These are phyloP conservation scores for Panthera tigris DNA, from an alignment of 2,113 vertebrate species.

Conservation along the genomic window DNA sequence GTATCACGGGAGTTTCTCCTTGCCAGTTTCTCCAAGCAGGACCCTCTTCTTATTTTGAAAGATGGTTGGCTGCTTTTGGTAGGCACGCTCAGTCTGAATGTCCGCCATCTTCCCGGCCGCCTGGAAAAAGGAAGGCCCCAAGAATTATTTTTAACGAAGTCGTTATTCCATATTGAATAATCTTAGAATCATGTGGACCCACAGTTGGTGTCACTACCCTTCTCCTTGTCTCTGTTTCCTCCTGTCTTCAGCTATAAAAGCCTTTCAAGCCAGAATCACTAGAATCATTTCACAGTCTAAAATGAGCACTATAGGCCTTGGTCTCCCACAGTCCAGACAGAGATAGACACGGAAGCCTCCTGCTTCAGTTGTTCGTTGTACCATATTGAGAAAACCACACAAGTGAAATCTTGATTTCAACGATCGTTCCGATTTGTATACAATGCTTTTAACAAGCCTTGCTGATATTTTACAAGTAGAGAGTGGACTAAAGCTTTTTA, in stretches of 20 bases:
- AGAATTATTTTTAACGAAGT: conserved; percentile 44
- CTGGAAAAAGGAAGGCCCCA: background rate
- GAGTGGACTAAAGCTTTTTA: conserved; percentile 57
- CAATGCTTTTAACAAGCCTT: conserved; percentile 30
- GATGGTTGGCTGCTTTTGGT: too few species aligned
- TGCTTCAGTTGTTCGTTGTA: background rate
- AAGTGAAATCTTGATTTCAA: background rate
- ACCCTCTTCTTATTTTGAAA: too few species aligned
- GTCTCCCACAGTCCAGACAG: background rate
- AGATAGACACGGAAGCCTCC: background rate
- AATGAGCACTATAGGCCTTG: background rate
- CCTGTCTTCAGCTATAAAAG: background rate
- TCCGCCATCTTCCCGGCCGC: too few species aligned
- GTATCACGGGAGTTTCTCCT: too few species aligned
- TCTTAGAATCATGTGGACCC: background rate
- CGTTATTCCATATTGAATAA: conserved; percentile 22
- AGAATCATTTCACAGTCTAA: background rate
- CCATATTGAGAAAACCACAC: background rate
- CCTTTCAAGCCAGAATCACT: conserved; percentile 7
- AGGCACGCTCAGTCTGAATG: too few species aligned
- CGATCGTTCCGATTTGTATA: background rate
- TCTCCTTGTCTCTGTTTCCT: background rate
- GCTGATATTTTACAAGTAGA: conserved; percentile 56
- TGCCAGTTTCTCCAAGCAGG: too few species aligned
- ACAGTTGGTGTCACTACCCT: background rate